A percentile compares a stretch with the other conserved stretches of the same genome.
phyloP scores from a whole-genome alignment of 1,140 invertebrate genomes.

The Semibalanus balanoides region DNA sequence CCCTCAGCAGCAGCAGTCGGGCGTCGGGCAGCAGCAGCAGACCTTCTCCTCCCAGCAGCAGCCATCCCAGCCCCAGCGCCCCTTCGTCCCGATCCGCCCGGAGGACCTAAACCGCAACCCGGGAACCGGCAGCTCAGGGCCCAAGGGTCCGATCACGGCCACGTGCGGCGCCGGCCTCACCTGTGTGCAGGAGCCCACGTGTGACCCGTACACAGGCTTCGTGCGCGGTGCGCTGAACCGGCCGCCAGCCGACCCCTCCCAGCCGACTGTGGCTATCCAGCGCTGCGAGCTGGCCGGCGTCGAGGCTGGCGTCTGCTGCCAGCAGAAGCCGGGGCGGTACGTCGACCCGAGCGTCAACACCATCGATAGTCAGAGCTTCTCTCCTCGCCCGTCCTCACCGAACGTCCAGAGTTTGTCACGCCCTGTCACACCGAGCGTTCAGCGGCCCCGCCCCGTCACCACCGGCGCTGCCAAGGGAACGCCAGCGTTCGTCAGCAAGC shows the following conservation, averaged over 20 bases:
- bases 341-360: neutral
- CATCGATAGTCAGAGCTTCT: neutral
- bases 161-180: neutral
- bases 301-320: neutral
- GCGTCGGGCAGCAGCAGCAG: neutral
- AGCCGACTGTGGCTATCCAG: neutral
- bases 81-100: neutral
- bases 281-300: neutral
- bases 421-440: neutral
- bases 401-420: too few species aligned
- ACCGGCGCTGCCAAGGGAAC: neutral
- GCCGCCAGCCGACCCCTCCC: neutral
- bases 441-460: neutral
- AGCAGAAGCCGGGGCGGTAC: neutral
- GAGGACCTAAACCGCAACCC: neutral
- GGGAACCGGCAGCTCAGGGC: neutral
- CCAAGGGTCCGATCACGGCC: neutral
- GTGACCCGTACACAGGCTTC: neutral
- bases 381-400: too few species aligned
- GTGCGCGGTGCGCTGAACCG: neutral
- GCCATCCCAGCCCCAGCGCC: neutral
- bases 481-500: neutral
- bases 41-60: neutral
- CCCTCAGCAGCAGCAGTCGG: neutral
- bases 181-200: neutral